A percentile compares a stretch with the other conserved stretches of the same genome.
phyloP scores from a whole-genome alignment of 2,113 vertebrate genomes.

The Pluvialis apricaria region DNA sequence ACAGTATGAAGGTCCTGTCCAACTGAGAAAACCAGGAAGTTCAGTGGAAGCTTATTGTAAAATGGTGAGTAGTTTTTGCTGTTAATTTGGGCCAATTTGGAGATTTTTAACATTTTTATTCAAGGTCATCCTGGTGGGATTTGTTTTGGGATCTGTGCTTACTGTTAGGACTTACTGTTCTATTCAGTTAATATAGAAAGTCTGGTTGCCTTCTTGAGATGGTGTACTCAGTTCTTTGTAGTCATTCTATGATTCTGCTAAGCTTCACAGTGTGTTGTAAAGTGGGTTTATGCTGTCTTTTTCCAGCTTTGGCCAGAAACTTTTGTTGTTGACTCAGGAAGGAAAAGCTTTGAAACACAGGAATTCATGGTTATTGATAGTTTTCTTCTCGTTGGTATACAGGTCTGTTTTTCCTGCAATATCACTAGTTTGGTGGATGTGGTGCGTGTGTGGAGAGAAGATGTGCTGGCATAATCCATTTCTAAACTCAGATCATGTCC shows the following conservation, averaged over 20 bases:
- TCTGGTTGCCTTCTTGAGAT: background rate
- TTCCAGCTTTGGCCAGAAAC: background rate
- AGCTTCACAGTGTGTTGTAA: accelerated
- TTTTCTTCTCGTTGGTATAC: background rate
- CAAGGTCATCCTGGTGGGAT: background rate
- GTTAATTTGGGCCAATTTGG: background rate
- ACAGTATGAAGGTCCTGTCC: background rate
- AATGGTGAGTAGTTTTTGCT: background rate
- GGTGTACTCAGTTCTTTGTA: background rate
- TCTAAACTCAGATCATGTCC: background rate
- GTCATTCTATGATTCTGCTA: too few species aligned
- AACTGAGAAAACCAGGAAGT: background rate
- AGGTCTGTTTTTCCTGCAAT: background rate
- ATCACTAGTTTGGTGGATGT: background rate
- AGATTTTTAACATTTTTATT: background rate
- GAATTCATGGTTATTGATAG: background rate
- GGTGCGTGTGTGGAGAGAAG: background rate
- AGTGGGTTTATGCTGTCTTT: accelerated
- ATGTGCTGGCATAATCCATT: accelerated
- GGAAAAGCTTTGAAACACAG: background rate
- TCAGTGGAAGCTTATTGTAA: background rate
- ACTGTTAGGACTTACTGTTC: background rate
- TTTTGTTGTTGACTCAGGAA: background rate
- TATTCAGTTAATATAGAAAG: background rate
- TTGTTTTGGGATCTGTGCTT: background rate